Evolutionary conservation across 2,888 invertebrate genomes (phyloP).

Genomic region (Nineta flava): DNA sequence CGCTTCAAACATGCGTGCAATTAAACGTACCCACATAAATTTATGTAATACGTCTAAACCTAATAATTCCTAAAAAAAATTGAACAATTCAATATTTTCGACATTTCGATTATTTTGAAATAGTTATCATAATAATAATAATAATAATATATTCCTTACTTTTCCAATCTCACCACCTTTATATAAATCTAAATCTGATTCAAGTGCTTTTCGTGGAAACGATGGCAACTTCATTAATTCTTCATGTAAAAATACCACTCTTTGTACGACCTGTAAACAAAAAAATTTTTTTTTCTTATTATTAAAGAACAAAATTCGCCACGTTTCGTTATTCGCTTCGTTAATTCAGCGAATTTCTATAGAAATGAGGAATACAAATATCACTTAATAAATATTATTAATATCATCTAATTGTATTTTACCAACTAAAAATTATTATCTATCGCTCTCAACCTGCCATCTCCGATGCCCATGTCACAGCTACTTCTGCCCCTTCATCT

Average conservation of each 20-base stretch:
- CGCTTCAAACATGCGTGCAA: conserved; percentile 92
- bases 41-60: conserved; percentile 95
- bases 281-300: conserved; percentile 4
- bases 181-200: conserved; percentile 88
- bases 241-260: conserved; percentile 96
- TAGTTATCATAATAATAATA: no score
- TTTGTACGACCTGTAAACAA: conserved; percentile 64
- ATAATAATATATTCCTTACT: conserved; percentile 29
- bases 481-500: no score
- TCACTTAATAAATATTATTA: no score
- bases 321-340: no score
- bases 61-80: conserved; percentile 50
- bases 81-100: not conserved
- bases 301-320: no score
- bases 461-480: no score
- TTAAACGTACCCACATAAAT: conserved; percentile 95
- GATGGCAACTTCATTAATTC: conserved; percentile 97
- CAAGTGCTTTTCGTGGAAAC: conserved; percentile 94
- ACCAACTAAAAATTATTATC: no score
- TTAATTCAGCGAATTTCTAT: no score
- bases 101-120: not conserved
- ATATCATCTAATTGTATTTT: no score
- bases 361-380: no score
- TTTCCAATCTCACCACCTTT: conserved; percentile 80
- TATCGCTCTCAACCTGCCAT: no score